Conservation (phyloP, 2,113 vertebrate species). For the Aplodontia rufa region DNA sequence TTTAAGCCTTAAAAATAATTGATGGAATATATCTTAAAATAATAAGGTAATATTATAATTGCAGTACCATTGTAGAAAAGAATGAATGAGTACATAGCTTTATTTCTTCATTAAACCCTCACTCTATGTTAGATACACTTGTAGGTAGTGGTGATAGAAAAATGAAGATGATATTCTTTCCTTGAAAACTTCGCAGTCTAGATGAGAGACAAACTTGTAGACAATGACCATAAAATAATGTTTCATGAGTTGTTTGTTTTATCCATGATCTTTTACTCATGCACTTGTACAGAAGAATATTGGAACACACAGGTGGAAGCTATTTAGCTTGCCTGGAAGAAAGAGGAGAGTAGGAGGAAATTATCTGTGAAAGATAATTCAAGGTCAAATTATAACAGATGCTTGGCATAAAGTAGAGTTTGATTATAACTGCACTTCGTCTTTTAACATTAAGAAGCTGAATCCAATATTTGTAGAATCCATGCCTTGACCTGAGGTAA, state of each 20-base stretch:
- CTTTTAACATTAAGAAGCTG: background rate
- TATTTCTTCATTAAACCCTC: background rate
- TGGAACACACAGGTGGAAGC: background rate
- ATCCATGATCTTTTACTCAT: background rate
- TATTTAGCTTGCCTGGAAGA: background rate
- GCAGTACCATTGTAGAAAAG: background rate
- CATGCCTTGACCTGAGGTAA: background rate
- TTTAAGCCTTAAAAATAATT: background rate
- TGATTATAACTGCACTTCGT: background rate
- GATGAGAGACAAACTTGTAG: background rate
- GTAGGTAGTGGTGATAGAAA: background rate
- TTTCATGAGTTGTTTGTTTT: background rate
- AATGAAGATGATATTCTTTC: background rate
- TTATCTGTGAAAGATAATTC: background rate
- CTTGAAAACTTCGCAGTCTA: background rate
- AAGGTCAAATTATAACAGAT: background rate
- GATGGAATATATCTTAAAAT: background rate
- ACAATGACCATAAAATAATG: background rate
- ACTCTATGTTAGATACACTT: background rate
- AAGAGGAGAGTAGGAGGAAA: background rate
- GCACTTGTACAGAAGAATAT: background rate
- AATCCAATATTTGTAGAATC: background rate
- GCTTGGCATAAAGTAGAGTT: background rate
- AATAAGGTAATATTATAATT: background rate
- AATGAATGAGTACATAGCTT: background rate